Evolutionary conservation across 2,888 invertebrate species (phyloP).

Genomic region (Dynastes tityus): DNA sequence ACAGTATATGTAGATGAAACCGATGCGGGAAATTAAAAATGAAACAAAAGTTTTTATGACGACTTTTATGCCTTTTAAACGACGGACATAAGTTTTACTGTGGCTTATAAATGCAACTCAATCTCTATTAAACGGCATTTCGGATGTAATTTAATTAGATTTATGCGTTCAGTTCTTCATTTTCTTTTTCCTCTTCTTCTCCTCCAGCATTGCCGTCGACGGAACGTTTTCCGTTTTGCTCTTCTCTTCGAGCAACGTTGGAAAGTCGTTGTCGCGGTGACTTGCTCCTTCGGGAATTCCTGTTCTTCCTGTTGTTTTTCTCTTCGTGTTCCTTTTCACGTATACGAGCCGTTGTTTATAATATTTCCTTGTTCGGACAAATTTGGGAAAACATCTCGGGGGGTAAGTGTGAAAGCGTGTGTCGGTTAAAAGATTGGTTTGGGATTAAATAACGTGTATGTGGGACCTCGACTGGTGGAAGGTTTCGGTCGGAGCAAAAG

Average conservation of each 20-base stretch:
- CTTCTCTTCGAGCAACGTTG: slow-evolving; percentile 17
- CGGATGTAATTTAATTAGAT: slow-evolving; percentile 50
- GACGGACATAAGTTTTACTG: slow-evolving; percentile 58
- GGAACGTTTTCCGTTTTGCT: slow-evolving; percentile 23
- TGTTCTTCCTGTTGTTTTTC: slow-evolving; percentile 24
- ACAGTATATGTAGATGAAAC: slow-evolving; percentile 37
- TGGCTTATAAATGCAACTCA: slow-evolving; percentile 58
- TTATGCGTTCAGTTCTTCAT: slow-evolving; percentile 37
- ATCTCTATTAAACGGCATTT: slow-evolving; percentile 52
- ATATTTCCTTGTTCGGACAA: slow-evolving; percentile 67
- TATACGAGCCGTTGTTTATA: slow-evolving; percentile 54
- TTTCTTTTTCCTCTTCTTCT: slow-evolving; percentile 30
- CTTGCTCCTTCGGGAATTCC: slow-evolving; percentile 34
- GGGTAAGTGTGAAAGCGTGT: slow-evolving; percentile 70
- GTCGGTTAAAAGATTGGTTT: slow-evolving; percentile 71
- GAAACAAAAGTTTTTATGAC: slow-evolving; percentile 56
- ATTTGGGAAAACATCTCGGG: slow-evolving; percentile 60
- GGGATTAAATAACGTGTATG: slow-evolving; percentile 69
- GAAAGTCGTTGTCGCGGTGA: slow-evolving; percentile 25
- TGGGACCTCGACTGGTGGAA: slow-evolving; percentile 51
- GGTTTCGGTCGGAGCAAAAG: slow-evolving; percentile 47
- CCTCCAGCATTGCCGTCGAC: slow-evolving; percentile 1
- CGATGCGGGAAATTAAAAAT: slow-evolving; percentile 47
- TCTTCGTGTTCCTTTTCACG: slow-evolving; percentile 35
- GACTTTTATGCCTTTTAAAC: slow-evolving; percentile 58